Evolutionary conservation across 2,113 vertebrate species (phyloP).

Genomic region (Anhinga anhinga): DNA sequence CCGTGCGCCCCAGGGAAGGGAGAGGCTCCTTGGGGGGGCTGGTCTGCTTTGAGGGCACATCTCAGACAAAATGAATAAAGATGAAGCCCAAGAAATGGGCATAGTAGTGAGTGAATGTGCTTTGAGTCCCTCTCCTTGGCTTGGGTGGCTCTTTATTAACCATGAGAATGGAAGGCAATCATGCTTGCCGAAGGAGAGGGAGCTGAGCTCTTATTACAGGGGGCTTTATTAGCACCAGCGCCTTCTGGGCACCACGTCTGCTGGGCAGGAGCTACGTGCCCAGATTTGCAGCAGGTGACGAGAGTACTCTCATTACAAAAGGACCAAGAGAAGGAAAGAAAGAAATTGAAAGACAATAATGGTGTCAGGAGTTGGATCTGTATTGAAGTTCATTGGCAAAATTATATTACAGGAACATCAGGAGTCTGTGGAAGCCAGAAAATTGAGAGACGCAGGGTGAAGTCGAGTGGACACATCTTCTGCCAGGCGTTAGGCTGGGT

Average conservation of each 20-base stretch:
- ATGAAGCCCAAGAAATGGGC: background rate
- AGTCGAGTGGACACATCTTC: background rate
- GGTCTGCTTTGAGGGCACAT: background rate
- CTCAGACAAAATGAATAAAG: background rate
- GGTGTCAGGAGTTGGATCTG: background rate
- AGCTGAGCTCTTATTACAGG: background rate
- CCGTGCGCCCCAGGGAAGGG: background rate
- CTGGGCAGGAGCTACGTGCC: background rate
- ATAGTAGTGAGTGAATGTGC: no score
- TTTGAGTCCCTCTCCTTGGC: background rate
- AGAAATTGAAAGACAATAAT: background rate
- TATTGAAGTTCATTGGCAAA: background rate
- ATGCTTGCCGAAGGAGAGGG: background rate
- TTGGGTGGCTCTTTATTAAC: background rate
- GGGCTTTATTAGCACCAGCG: background rate
- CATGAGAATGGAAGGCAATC: background rate
- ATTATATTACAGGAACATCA: background rate
- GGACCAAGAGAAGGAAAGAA: background rate
- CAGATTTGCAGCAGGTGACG: accelerated
- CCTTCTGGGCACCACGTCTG: background rate
- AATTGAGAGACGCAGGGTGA: background rate
- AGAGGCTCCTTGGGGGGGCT: background rate
- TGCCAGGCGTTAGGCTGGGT: background rate
- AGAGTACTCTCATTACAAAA: background rate
- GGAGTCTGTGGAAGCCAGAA: background rate